A percentile compares a stretch with the other conserved stretches of the same genome.
Evolutionary conservation across 2,797 vertebrate genomes (phyloP).

Genomic region (Xerus rutilus): DNA sequence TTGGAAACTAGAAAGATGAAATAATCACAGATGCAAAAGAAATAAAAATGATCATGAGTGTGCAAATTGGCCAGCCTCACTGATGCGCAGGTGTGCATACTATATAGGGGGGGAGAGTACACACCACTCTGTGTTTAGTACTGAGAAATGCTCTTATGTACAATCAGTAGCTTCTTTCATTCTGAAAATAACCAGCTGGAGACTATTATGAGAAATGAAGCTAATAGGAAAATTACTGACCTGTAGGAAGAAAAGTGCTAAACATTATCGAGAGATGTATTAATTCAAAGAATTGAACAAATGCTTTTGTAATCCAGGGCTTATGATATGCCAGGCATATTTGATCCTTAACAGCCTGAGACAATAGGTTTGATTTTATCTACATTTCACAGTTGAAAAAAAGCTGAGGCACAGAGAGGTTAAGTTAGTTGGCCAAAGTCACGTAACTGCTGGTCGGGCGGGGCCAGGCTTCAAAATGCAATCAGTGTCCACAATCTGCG

Average conservation of each 20-base stretch:
- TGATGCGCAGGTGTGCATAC: neutral
- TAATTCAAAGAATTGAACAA: neutral
- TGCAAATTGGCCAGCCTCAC: neutral
- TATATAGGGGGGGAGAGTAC: neutral
- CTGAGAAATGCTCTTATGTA: neutral
- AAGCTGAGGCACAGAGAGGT: conserved; percentile 32
- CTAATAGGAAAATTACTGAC: neutral
- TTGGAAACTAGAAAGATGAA: conserved; percentile 37
- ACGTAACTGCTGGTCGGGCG: neutral
- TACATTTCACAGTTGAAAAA: neutral
- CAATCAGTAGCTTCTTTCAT: conserved; percentile 12
- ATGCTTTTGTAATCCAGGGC: neutral
- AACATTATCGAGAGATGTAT: neutral
- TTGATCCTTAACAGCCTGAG: neutral
- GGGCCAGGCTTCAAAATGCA: neutral
- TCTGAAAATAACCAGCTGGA: conserved; percentile 36
- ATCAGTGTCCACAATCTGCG: accelerated
- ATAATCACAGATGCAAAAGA: neutral
- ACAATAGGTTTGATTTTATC: neutral
- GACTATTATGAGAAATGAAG: neutral
- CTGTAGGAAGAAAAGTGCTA: neutral
- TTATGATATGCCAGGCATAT: neutral
- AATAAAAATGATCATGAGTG: conserved; percentile 36
- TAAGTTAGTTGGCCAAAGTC: neutral
- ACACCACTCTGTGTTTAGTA: neutral